A percentile compares a stretch with the other conserved stretches of the same genome.
phyloP scores from a whole-genome alignment of 2,888 invertebrate genomes.

The Cancer borealis region DNA sequence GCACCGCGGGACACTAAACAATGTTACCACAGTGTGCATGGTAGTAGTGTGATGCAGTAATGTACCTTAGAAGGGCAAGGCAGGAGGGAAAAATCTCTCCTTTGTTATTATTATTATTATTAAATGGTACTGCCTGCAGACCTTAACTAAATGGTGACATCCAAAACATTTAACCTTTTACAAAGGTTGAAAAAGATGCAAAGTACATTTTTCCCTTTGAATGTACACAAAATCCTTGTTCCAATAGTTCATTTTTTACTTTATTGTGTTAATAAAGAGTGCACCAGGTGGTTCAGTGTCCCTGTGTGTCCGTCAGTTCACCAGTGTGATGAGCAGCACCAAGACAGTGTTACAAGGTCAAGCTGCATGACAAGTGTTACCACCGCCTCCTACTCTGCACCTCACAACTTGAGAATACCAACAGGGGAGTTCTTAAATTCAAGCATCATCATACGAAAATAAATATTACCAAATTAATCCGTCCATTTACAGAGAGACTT shows the following conservation, averaged over 20 bases:
- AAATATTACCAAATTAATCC: slow-evolving; percentile 32
- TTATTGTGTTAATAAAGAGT: background rate
- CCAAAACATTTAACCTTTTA: background rate
- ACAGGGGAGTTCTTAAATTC: slow-evolving; percentile 43
- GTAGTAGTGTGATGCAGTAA: background rate
- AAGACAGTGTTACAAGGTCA: background rate
- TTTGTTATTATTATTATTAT: background rate
- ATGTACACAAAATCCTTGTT: background rate
- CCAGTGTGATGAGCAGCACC: background rate
- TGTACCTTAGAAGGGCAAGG: background rate
- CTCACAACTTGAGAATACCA: slow-evolving; percentile 41
- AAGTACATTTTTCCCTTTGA: background rate
- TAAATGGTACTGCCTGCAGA: background rate
- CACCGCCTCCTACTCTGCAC: background rate
- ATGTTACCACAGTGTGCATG: background rate
- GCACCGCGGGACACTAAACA: background rate
- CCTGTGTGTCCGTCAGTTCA: background rate
- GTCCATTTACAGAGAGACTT: slow-evolving; percentile 14
- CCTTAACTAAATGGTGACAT: background rate
- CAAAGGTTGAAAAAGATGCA: background rate
- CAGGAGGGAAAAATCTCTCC: background rate
- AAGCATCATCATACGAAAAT: slow-evolving; percentile 6
- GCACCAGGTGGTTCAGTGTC: background rate
- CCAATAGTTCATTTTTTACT: background rate
- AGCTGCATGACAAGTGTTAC: background rate